phyloP scores from a whole-genome alignment of 2,797 vertebrate genomes.

The Linurgus olivaceus region DNA sequence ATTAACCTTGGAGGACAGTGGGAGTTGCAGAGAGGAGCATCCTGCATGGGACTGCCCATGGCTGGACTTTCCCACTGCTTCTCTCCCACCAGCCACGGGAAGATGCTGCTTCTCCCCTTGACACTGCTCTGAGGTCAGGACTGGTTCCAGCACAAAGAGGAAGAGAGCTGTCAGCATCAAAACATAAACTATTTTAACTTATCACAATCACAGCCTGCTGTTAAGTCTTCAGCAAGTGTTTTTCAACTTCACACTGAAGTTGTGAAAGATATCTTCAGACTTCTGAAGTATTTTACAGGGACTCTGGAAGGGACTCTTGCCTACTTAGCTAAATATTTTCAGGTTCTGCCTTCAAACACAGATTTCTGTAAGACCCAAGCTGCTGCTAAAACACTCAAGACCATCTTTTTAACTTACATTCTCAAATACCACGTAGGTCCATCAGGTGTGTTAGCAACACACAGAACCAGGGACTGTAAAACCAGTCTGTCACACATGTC shows the following conservation, averaged over 20 bases:
- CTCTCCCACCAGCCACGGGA: conserved; percentile 19
- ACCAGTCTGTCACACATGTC: background rate
- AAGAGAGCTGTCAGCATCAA: background rate
- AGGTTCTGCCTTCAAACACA: background rate
- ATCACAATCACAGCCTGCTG: background rate
- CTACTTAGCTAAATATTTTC: background rate
- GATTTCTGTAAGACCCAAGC: background rate
- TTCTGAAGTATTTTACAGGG: background rate
- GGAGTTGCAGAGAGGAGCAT: conserved; percentile 11
- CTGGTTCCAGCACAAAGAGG: conserved; percentile 8
- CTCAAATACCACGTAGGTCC: background rate
- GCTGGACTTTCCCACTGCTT: conserved; percentile 59
- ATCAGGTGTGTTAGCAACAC: background rate
- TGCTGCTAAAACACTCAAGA: background rate
- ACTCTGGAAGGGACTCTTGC: background rate
- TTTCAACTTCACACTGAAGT: conserved; percentile 7
- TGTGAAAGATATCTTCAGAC: background rate
- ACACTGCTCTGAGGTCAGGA: conserved; percentile 20
- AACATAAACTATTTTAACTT: conserved; percentile 15
- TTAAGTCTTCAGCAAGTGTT: conserved; percentile 20
- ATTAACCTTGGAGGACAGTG: conserved; percentile 57
- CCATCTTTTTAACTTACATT: background rate
- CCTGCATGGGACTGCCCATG: conserved; percentile 37
- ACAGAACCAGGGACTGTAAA: background rate
- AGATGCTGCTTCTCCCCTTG: background rate